Evolutionary conservation across 2,888 invertebrate species (phyloP).

Genomic region (Sclerodermus sp.): DNA sequence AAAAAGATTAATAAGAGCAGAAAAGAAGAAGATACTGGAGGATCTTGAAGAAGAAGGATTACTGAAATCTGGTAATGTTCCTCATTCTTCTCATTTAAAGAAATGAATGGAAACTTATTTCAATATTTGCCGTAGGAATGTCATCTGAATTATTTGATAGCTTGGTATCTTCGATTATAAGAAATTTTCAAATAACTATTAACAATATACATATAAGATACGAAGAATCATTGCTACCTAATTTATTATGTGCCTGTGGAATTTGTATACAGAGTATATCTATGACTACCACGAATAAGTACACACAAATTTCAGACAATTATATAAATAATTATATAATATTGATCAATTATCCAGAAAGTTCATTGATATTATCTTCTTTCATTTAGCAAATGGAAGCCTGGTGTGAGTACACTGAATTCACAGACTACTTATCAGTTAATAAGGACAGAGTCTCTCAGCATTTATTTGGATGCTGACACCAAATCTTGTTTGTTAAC

Average conservation of each 20-base stretch:
- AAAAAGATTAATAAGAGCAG: conserved; percentile 70
- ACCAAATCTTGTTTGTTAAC: conserved; percentile 47
- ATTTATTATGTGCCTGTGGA: conserved; percentile 73
- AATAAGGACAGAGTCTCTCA: conserved; percentile 74
- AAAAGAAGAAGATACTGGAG: conserved; percentile 71
- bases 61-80: conserved; percentile 22
- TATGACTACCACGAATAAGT: conserved; percentile 81
- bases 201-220: conserved; percentile 80
- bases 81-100: background rate
- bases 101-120: background rate
- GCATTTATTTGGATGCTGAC: conserved; percentile 75
- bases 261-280: conserved; percentile 76
- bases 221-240: conserved; percentile 73
- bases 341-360: too few species aligned
- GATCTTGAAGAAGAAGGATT: conserved; percentile 67
- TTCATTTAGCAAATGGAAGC: conserved; percentile 77
- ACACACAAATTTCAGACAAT: conserved; percentile 29
- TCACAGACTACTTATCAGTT: conserved; percentile 71
- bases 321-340: too few species aligned
- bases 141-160: conserved; percentile 73
- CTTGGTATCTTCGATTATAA: conserved; percentile 74
- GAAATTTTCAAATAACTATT: conserved; percentile 78
- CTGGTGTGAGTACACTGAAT: conserved; percentile 64
- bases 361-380: too few species aligned
- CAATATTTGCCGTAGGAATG: conserved; percentile 57